Percentiles rank a stretch among this genome's conserved stretches.
Evolutionary conservation across 2,888 invertebrate genomes (phyloP).

Genomic region (Morinoia aosen): DNA sequence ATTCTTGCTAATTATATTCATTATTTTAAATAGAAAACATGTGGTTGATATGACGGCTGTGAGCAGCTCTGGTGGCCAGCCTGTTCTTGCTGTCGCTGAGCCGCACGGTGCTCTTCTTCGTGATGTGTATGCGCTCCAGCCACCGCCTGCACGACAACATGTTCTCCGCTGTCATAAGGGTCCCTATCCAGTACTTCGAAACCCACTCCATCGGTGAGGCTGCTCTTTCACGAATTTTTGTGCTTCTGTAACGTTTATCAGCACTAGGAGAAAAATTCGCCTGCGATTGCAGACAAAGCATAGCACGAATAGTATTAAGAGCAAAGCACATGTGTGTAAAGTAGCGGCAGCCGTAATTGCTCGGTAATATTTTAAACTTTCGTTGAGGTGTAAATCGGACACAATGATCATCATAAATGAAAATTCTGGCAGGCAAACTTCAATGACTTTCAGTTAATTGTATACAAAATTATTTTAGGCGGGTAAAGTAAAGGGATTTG

Average conservation of each 20-base stretch:
- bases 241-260: not conserved
- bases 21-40: too few relatives aligned
- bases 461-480: not conserved
- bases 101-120: constrained; percentile 81
- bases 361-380: too few relatives aligned
- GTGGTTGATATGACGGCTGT: too few relatives aligned
- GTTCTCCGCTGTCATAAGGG: constrained; percentile 84
- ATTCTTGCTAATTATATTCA: too few relatives aligned
- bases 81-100: constrained; percentile 76
- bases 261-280: too few relatives aligned
- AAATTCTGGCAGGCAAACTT: not conserved
- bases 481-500: not conserved
- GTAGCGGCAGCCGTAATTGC: not conserved
- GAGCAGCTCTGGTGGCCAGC: constrained; percentile 60
- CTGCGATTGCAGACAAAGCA: too few relatives aligned
- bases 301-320: too few relatives aligned
- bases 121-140: constrained; percentile 84
- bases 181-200: constrained; percentile 88
- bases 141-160: constrained; percentile 84
- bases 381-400: not conserved
- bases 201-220: constrained; percentile 83
- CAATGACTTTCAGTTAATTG: not conserved
- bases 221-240: too few relatives aligned
- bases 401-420: not conserved
- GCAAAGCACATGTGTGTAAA: too few relatives aligned